These are phyloP conservation scores for Phorcus lineatus DNA, from an alignment of 2,888 invertebrate species.

Conservation along the genomic window DNA sequence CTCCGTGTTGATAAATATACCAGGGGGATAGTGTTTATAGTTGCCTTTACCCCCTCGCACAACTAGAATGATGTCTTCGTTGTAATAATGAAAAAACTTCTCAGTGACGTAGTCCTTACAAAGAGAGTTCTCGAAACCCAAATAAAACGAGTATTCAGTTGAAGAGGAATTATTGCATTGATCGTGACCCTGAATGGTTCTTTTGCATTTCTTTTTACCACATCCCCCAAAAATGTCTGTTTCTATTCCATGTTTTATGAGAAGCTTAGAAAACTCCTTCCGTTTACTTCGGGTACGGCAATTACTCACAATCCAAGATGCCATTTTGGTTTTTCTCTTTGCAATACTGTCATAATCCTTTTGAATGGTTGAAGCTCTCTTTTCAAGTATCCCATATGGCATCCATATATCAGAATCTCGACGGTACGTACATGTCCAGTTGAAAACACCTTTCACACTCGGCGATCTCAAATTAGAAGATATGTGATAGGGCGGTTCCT, in stretches of 20 bases:
- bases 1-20: not conserved
- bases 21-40: no score
- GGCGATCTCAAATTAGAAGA: not conserved
- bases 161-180: not conserved
- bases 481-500: not conserved
- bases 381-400: not conserved
- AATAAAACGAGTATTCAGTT: not conserved
- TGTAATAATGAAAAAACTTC: not conserved
- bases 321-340: not conserved
- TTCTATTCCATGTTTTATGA: not conserved
- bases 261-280: not conserved
- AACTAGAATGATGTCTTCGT: not conserved
- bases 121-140: not conserved
- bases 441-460: not conserved
- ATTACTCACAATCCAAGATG: not conserved
- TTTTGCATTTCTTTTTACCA: not conserved
- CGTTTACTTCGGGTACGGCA: not conserved
- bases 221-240: not conserved
- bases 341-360: not conserved
- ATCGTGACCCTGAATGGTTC: not conserved
- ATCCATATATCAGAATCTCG: not conserved
- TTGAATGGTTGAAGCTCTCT: not conserved
- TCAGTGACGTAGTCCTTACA: slow-evolving; percentile 14
- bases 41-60: not conserved
- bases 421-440: slow-evolving; percentile 9